Conservation (phyloP, 2,888 invertebrate genomes). For the Agrotis clavis region DNA sequence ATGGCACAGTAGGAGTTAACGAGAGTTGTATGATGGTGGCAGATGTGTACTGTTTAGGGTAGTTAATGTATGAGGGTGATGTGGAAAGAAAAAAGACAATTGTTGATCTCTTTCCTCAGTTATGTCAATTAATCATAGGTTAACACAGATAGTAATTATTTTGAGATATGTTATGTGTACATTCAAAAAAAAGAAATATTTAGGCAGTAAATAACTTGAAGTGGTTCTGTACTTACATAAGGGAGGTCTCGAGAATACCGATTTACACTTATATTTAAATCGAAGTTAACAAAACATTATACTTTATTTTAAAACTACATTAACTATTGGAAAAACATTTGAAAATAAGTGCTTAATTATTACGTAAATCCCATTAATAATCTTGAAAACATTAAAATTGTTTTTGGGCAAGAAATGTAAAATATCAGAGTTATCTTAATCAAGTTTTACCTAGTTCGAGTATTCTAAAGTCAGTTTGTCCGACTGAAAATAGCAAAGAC, state of each 20-base stretch:
- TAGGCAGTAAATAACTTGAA: background rate
- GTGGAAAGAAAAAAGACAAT: conserved; percentile 21
- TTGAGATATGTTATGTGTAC: background rate
- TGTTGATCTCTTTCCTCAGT: background rate
- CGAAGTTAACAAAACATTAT: too few species aligned
- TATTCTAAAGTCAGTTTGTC: too few species aligned
- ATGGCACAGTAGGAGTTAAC: conserved; percentile 76
- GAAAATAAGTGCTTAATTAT: too few species aligned
- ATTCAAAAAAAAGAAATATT: background rate
- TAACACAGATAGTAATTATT: background rate
- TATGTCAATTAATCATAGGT: conserved; percentile 25
- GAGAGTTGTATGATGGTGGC: conserved; percentile 73
- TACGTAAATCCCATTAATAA: too few species aligned
- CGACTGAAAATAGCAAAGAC: too few species aligned
- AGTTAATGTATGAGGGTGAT: conserved; percentile 45
- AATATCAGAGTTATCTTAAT: too few species aligned
- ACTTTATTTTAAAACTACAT: too few species aligned
- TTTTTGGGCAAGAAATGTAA: too few species aligned
- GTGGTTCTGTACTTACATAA: background rate
- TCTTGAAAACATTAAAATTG: too few species aligned
- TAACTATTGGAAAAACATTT: too few species aligned
- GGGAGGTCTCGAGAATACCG: background rate
- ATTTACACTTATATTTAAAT: too few species aligned
- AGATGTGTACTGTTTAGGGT: conserved; percentile 70
- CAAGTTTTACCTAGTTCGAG: too few species aligned